Conservation (phyloP, 1,140 invertebrate genomes). For the Phenacoccus solenopsis region DNA sequence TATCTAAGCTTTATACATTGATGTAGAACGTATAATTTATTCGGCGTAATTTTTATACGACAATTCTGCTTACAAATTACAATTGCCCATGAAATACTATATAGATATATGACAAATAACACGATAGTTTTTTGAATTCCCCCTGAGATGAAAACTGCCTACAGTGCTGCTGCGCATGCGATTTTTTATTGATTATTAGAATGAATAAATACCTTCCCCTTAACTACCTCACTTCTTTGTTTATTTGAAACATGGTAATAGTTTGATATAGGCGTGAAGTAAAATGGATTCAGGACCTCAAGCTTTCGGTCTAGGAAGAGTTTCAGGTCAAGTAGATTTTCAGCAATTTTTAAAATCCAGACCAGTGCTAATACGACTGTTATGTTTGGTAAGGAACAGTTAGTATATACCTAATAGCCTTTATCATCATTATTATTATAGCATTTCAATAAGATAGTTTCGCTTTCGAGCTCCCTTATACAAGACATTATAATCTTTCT, state of each 20-base stretch:
- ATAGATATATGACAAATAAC: no score
- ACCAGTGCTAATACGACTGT: conserved; percentile 19
- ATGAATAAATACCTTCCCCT: not conserved
- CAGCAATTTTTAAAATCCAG: conserved; percentile 21
- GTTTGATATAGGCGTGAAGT: not conserved
- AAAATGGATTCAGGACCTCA: conserved; percentile 22
- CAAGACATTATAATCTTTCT: no score
- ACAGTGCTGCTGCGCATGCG: not conserved
- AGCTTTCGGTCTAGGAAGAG: conserved; percentile 20
- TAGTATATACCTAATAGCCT: not conserved
- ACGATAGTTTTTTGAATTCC: not conserved
- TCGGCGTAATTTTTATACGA: no score
- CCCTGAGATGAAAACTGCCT: not conserved
- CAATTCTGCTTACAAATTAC: no score
- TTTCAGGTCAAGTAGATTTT: conserved; percentile 15
- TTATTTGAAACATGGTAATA: conserved; percentile 7
- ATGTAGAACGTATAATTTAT: no score
- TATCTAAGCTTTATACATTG: no score
- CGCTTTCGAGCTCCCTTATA: no score
- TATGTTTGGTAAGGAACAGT: conserved; percentile 21
- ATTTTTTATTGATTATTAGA: not conserved
- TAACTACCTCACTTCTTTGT: not conserved
- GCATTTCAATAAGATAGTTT: no score
- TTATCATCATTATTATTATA: not conserved
- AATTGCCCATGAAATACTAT: no score